Evolutionary conservation across 2,888 invertebrate genomes (phyloP).

Genomic region (Eulithis testata): DNA sequence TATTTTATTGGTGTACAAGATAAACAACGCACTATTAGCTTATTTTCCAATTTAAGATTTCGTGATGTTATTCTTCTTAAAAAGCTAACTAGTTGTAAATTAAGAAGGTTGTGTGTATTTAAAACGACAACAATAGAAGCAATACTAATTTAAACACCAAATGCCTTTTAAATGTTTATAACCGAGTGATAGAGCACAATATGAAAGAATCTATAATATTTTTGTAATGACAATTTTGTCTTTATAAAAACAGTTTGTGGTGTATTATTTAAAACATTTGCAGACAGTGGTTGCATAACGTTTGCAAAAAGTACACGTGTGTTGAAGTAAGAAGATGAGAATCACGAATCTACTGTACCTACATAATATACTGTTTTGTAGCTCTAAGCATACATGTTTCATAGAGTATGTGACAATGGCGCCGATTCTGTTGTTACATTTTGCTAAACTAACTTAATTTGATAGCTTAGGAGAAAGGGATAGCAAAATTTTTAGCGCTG

Average conservation of each 20-base stretch:
- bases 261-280: slow-evolving; percentile 5
- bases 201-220: slow-evolving; percentile 16
- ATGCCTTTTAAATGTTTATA: slow-evolving; percentile 11
- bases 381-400: not conserved
- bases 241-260: slow-evolving; percentile 11
- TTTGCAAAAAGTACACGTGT: slow-evolving; percentile 1
- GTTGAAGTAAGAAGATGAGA: slow-evolving; percentile 14
- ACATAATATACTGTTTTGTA: not conserved
- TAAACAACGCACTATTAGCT: slow-evolving; percentile 8
- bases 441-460: no score
- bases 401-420: slow-evolving; percentile 9
- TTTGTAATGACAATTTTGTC: slow-evolving; percentile 19
- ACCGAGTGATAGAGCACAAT: slow-evolving; percentile 12
- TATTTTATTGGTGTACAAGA: not conserved
- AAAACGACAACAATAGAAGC: slow-evolving; percentile 7
- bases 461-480: no score
- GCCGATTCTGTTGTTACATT: no score
- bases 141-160: not conserved
- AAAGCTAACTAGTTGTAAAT: slow-evolving; percentile 22
- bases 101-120: slow-evolving; percentile 24
- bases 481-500: no score
- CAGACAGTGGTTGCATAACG: not conserved
- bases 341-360: not conserved
- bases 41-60: not conserved
- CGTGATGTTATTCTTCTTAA: slow-evolving; percentile 7